phyloP scores from a whole-genome alignment of 2,888 invertebrate species.

The Troides helena region DNA sequence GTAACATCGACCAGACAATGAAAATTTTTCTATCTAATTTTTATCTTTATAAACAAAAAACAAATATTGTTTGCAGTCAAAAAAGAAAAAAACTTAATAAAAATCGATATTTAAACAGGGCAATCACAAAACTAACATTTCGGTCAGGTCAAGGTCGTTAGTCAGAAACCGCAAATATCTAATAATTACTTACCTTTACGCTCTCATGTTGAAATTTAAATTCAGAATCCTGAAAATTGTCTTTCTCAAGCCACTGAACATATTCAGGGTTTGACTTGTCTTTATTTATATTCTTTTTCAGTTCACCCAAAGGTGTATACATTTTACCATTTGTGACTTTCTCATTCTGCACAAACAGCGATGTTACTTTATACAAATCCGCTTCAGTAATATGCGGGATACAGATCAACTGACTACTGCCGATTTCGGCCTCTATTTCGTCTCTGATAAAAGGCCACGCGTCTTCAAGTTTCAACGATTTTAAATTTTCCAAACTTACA shows the following conservation, averaged over 20 bases:
- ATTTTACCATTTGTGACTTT: constrained; percentile 71
- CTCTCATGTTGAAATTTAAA: constrained; percentile 77
- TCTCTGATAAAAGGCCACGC: constrained; percentile 78
- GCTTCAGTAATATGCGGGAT: constrained; percentile 78
- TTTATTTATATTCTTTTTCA: constrained; percentile 65
- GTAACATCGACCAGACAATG: too few species aligned
- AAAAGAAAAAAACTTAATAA: neutral
- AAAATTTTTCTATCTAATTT: too few species aligned
- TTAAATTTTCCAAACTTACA: constrained; percentile 68
- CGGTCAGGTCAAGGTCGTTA: constrained; percentile 46
- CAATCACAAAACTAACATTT: neutral
- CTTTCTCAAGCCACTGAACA: constrained; percentile 64
- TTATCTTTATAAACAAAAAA: too few species aligned
- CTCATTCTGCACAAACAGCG: constrained; percentile 73
- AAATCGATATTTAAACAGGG: neutral
- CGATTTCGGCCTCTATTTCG: constrained; percentile 77
- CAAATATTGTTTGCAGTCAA: neutral
- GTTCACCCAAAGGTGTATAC: constrained; percentile 71
- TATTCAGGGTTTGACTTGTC: constrained; percentile 63
- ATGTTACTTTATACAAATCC: constrained; percentile 70
- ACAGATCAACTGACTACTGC: constrained; percentile 73
- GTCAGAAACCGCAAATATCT: constrained; percentile 13
- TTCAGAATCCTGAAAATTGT: constrained; percentile 58
- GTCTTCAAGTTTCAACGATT: constrained; percentile 73
- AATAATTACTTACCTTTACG: constrained; percentile 53